Evolutionary conservation across 2,888 invertebrate genomes (phyloP).

Genomic region (Acanthosepion lycidas): DNA sequence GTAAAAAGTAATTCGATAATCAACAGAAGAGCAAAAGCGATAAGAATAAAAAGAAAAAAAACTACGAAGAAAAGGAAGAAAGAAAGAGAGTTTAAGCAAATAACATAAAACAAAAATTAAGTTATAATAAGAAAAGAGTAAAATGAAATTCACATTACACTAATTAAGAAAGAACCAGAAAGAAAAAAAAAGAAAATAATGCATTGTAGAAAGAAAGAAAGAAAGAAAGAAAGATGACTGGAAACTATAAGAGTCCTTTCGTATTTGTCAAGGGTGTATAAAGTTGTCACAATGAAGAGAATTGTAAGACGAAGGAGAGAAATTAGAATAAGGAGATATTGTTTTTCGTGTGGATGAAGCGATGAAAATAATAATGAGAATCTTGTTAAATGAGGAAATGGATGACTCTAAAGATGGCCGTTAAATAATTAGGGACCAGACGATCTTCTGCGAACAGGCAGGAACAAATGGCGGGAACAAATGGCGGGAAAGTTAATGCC

Average conservation of each 20-base stretch:
- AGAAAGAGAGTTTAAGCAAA: neutral
- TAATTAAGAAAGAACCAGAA: neutral
- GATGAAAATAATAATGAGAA: neutral
- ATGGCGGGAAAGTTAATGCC: neutral
- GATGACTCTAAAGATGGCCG: neutral
- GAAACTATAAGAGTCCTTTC: neutral
- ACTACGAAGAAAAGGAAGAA: neutral
- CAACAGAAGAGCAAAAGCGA: neutral
- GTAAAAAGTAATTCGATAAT: neutral
- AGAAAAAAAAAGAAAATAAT: neutral
- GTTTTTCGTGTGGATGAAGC: neutral
- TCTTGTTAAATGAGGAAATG: neutral
- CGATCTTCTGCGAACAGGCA: neutral
- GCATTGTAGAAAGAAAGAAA: too few species aligned
- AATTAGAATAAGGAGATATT: neutral
- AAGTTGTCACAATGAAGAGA: neutral
- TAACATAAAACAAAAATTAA: neutral
- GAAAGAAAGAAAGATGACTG: neutral
- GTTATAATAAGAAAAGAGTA: neutral
- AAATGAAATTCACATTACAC: neutral
- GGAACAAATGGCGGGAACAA: neutral
- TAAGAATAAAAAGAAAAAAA: neutral
- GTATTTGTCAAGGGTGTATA: neutral
- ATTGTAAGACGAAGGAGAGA: neutral
- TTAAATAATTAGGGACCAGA: conserved; percentile 17